These are phyloP conservation scores for Vandiemenella viatica DNA, from an alignment of 2,888 invertebrate species.

Conservation along the genomic window DNA sequence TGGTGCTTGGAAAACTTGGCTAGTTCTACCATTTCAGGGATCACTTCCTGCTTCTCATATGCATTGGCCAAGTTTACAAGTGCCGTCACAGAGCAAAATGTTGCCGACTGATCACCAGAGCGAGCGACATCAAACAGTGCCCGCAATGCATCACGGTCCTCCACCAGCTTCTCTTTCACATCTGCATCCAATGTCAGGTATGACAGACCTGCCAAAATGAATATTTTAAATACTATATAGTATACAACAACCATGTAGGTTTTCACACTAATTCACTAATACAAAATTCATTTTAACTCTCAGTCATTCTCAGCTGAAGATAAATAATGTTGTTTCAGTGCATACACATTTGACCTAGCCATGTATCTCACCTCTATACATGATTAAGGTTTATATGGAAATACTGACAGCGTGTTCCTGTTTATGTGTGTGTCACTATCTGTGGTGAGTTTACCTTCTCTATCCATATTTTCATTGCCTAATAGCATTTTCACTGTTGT, in stretches of 20 bases:
- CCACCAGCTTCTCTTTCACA: constrained; percentile 89
- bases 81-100: constrained; percentile 86
- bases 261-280: neutral
- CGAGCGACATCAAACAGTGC: constrained; percentile 81
- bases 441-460: too few species aligned
- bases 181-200: constrained; percentile 95
- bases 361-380: too few species aligned
- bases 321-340: too few species aligned
- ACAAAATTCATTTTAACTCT: too few species aligned
- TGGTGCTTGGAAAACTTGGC: constrained; percentile 99
- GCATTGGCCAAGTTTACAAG: constrained; percentile 94
- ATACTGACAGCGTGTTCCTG: too few species aligned
- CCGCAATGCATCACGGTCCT: constrained; percentile 66
- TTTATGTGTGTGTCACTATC: too few species aligned
- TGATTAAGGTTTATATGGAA: too few species aligned
- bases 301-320: too few species aligned
- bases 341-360: too few species aligned
- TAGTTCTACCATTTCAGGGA: constrained; percentile 92
- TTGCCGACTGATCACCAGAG: constrained; percentile 69
- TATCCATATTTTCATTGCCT: too few species aligned
- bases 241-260: neutral
- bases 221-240: neutral
- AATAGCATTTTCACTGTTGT: too few species aligned
- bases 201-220: constrained; percentile 40
- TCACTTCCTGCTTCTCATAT: constrained; percentile 90